Conservation (phyloP, 2,888 invertebrate species). For the Lasiommata megera region DNA sequence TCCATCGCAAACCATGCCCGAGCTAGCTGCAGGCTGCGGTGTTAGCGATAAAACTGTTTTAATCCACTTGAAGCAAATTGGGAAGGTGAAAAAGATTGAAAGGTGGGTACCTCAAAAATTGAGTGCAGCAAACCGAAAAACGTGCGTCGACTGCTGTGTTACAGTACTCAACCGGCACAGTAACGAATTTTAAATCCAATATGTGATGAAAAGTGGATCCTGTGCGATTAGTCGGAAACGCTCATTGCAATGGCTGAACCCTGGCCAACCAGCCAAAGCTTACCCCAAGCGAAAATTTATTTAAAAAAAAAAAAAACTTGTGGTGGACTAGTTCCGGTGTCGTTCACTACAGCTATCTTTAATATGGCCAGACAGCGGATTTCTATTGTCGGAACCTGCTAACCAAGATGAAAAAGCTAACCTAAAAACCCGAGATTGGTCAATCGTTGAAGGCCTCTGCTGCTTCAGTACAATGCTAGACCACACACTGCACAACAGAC, state of each 20-base stretch:
- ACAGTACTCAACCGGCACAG: slow-evolving; percentile 18
- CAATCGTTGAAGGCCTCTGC: slow-evolving; percentile 30
- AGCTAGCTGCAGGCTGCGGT: no score
- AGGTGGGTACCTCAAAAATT: neutral
- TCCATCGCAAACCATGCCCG: no score
- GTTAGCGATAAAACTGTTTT: neutral
- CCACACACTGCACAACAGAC: slow-evolving; percentile 25
- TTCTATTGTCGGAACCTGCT: slow-evolving; percentile 30
- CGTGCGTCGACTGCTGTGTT: slow-evolving; percentile 13
- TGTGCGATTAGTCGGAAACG: neutral
- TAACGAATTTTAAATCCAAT: slow-evolving; percentile 1
- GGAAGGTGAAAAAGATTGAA: neutral
- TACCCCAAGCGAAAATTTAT: neutral
- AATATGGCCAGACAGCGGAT: slow-evolving; percentile 21
- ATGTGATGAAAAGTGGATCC: neutral
- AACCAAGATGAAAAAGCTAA: slow-evolving; percentile 34
- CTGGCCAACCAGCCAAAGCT: neutral
- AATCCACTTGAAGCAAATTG: neutral
- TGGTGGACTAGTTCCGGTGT: neutral
- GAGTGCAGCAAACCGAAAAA: slow-evolving; percentile 10
- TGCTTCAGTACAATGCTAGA: slow-evolving; percentile 29
- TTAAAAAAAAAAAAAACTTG: neutral
- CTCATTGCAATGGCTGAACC: neutral
- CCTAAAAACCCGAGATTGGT: slow-evolving; percentile 4
- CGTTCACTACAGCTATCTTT: neutral